These are phyloP conservation scores for Pluvialis apricaria DNA, from an alignment of 2,113 vertebrate genomes.

Conservation along the genomic window DNA sequence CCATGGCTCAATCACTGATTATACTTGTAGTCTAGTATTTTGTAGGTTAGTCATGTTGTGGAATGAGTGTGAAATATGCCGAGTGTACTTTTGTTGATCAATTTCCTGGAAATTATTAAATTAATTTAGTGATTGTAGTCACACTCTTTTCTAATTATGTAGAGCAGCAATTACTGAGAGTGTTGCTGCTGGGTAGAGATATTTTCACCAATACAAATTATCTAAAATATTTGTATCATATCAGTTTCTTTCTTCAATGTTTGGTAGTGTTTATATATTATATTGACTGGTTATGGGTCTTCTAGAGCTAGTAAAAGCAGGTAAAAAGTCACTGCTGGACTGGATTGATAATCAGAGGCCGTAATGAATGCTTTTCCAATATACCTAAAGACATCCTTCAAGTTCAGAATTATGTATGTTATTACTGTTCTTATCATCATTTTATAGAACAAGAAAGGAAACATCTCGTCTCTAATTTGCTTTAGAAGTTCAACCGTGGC, in stretches of 20 bases:
- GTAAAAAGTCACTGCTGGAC: background rate
- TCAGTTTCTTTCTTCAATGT: background rate
- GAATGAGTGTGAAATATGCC: background rate
- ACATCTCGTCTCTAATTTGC: background rate
- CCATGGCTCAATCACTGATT: background rate
- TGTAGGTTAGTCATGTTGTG: fast-evolving
- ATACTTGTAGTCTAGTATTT: background rate
- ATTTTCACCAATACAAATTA: background rate
- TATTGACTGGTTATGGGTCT: background rate
- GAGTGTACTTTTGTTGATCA: background rate
- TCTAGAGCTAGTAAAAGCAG: background rate
- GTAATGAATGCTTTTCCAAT: background rate
- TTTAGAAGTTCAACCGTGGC: background rate
- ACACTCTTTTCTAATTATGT: background rate
- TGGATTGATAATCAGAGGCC: background rate
- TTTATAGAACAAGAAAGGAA: background rate
- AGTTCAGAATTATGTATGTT: background rate
- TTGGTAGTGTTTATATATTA: background rate
- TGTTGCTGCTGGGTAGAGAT: background rate
- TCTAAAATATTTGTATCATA: background rate
- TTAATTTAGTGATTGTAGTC: background rate
- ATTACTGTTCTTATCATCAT: background rate
- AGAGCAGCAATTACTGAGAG: background rate
- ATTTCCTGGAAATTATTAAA: background rate
- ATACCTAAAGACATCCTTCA: background rate